Evolutionary conservation across 2,797 vertebrate genomes (phyloP).

Genomic region (Peromyscus attwateri): DNA sequence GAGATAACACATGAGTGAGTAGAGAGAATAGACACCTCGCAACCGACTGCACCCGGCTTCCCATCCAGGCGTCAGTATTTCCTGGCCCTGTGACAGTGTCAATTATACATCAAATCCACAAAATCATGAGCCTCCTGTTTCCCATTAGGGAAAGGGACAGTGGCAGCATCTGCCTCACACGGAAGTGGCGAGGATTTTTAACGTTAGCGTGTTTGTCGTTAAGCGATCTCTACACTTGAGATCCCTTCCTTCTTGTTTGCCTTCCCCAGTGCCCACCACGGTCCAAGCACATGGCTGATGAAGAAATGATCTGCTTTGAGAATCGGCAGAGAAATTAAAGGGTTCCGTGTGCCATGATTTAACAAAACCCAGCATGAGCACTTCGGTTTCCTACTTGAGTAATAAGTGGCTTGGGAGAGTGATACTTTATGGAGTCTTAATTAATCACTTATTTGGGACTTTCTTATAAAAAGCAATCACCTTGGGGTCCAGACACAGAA

Average conservation of each 20-base stretch:
- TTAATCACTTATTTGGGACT: slow-evolving; percentile 22
- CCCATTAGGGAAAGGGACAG: neutral
- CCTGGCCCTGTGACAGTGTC: neutral
- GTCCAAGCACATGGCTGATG: neutral
- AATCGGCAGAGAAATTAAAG: neutral
- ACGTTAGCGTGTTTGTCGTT: neutral
- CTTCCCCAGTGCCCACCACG: accelerated
- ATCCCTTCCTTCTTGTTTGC: neutral
- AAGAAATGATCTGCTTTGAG: neutral
- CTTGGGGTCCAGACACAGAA: neutral
- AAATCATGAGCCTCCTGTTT: neutral
- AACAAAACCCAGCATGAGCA: neutral
- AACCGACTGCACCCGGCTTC: neutral
- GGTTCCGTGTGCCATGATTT: neutral
- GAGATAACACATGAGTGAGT: neutral
- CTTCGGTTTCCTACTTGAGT: neutral
- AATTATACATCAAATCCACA: neutral
- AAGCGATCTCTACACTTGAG: accelerated
- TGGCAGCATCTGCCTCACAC: neutral
- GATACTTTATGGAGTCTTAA: neutral
- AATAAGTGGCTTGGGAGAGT: slow-evolving; percentile 55
- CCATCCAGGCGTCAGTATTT: neutral
- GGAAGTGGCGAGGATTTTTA: neutral
- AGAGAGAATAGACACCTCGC: neutral
- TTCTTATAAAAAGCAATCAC: slow-evolving; percentile 48